Evolutionary conservation across 1,140 invertebrate species (phyloP).

Genomic region (Drosophila repleta): DNA sequence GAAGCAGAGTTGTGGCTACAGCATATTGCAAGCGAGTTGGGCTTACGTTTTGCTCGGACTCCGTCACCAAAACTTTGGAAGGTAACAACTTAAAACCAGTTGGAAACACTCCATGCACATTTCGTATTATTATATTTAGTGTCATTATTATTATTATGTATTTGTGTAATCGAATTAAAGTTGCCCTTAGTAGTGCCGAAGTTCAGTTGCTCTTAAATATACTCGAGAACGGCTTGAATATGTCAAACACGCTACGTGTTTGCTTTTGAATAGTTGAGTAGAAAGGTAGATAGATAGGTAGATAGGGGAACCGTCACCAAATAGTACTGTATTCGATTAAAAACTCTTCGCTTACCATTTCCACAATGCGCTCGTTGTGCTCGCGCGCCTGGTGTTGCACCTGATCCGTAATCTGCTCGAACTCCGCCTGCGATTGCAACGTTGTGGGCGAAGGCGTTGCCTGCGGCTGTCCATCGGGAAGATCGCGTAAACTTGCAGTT

Average conservation of each 20-base stretch:
- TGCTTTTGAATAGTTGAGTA: constrained; percentile 53
- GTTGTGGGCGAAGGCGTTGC: constrained; percentile 60
- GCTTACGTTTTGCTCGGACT: constrained; percentile 57
- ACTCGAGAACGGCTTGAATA: constrained; percentile 72
- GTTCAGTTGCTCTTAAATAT: constrained; percentile 72
- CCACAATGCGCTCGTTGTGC: constrained; percentile 81
- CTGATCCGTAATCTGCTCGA: constrained; percentile 76
- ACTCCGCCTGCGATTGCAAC: constrained; percentile 60
- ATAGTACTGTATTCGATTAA: background rate
- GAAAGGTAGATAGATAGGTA: constrained; percentile 22
- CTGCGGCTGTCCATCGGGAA: constrained; percentile 67
- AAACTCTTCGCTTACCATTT: constrained; percentile 68
- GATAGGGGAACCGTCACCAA: constrained; percentile 34
- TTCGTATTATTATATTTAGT: constrained; percentile 6
- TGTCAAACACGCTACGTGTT: constrained; percentile 73
- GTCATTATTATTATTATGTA: constrained; percentile 7
- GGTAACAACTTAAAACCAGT: constrained; percentile 29
- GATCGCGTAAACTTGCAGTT: constrained; percentile 58
- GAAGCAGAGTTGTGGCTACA: background rate
- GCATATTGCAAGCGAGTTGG: constrained; percentile 54
- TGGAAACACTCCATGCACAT: constrained; percentile 49
- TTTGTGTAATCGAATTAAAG: constrained; percentile 1
- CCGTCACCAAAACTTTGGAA: constrained; percentile 40
- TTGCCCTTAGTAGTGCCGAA: constrained; percentile 19
- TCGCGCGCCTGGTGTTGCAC: constrained; percentile 72